Percentiles rank a stretch among this genome's conserved stretches.
phyloP scores from a whole-genome alignment of 2,797 vertebrate genomes.

The Paguma larvata region DNA sequence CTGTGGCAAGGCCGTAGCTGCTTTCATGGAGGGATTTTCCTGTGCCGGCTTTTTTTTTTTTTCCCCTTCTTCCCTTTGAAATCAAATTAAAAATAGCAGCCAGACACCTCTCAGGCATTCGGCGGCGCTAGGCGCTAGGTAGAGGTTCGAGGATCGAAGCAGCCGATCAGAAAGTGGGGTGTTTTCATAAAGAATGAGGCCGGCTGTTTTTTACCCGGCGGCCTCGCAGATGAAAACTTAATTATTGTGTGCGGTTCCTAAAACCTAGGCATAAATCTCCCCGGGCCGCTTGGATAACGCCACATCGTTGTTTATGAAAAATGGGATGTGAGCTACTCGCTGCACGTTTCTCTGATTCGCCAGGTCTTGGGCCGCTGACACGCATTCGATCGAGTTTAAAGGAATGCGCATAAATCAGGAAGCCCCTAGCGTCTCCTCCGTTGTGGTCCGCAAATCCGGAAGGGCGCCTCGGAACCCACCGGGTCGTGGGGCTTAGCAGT shows the following conservation, averaged over 20 bases:
- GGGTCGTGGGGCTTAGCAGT: constrained; percentile 44
- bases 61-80: constrained; percentile 13
- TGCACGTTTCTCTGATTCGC: constrained; percentile 73
- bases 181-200: constrained; percentile 47
- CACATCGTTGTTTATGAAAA: constrained; percentile 76
- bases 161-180: not conserved
- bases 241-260: constrained; percentile 66
- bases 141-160: not conserved
- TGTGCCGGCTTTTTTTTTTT: constrained; percentile 58
- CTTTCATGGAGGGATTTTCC: constrained; percentile 73
- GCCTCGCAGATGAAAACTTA: constrained; percentile 73
- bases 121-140: not conserved
- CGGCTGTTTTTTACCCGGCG: constrained; percentile 53
- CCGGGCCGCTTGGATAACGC: constrained; percentile 58
- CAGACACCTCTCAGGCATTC: constrained; percentile 79
- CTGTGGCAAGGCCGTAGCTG: constrained; percentile 54
- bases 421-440: constrained; percentile 23
- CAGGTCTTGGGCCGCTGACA: constrained; percentile 75
- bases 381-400: constrained; percentile 81
- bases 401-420: constrained; percentile 81
- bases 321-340: constrained; percentile 60
- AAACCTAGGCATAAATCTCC: constrained; percentile 72
- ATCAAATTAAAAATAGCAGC: constrained; percentile 84
- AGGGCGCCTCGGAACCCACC: constrained; percentile 64
- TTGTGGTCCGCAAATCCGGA: constrained; percentile 45